phyloP scores from a whole-genome alignment of 2,797 vertebrate genomes.

The Tamandua tetradactyla region DNA sequence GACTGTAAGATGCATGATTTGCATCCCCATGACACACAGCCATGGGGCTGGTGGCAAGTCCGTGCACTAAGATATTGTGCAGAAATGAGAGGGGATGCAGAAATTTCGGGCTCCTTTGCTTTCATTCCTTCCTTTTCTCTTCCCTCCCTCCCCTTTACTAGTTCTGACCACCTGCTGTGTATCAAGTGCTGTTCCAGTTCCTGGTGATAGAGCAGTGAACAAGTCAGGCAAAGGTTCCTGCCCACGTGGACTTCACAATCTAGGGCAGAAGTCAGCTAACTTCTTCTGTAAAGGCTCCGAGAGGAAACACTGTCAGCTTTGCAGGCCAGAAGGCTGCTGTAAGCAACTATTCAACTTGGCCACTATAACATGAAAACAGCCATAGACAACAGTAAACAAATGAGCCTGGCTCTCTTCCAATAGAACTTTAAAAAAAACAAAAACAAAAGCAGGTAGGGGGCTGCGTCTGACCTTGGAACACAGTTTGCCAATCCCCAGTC shows the following conservation, averaged over 20 bases:
- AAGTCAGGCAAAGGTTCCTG: background rate
- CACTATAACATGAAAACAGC: background rate
- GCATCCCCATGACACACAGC: background rate
- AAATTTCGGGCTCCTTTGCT: background rate
- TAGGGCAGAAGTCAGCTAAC: background rate
- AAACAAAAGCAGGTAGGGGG: background rate
- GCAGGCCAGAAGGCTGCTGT: rapidly evolving
- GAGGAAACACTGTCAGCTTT: background rate
- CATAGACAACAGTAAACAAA: rapidly evolving
- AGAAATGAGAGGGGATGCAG: background rate
- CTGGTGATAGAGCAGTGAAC: background rate
- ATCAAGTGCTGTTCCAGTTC: background rate
- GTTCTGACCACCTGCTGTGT: background rate
- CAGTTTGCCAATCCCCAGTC: background rate
- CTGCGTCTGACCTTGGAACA: background rate
- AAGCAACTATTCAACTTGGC: background rate
- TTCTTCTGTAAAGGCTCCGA: background rate
- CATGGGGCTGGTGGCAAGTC: rapidly evolving
- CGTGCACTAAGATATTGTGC: background rate
- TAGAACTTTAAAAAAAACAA: background rate
- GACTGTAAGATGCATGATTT: background rate
- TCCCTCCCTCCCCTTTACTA: background rate
- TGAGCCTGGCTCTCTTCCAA: background rate
- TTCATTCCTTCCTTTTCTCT: background rate
- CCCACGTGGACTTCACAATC: background rate